Percentiles rank a stretch among this genome's conserved stretches.
These are phyloP conservation scores for Amaurobius ferox DNA, from an alignment of 2,888 invertebrate genomes.

Conservation along the genomic window DNA sequence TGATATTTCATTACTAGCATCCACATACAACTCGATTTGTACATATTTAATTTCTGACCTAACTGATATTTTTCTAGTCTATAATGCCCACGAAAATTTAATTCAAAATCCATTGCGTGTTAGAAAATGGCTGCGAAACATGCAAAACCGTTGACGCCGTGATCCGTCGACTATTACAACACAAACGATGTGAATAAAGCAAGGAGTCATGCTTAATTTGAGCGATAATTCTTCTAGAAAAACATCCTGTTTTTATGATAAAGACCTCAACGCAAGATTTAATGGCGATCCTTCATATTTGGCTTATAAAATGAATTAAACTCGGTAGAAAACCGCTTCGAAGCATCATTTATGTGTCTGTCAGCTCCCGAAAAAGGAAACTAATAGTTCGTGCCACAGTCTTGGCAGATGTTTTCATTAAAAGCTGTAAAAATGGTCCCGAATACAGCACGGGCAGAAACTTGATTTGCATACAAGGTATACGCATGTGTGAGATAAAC, in stretches of 20 bases:
- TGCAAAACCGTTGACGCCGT: background rate
- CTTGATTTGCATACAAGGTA: background rate
- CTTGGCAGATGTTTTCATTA: conserved; percentile 53
- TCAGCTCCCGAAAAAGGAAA: conserved; percentile 37
- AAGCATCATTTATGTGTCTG: conserved; percentile 49
- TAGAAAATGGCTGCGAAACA: background rate
- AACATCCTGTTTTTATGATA: conserved; percentile 51
- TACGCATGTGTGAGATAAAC: background rate
- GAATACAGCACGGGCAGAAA: background rate
- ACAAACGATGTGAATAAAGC: background rate
- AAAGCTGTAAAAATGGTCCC: conserved; percentile 22
- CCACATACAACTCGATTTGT: too few species aligned
- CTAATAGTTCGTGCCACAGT: conserved; percentile 28
- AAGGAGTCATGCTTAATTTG: conserved; percentile 33
- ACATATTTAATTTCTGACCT: background rate
- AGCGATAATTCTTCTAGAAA: conserved; percentile 19
- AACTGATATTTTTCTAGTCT: background rate
- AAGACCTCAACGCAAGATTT: conserved; percentile 35
- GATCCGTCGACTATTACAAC: background rate
- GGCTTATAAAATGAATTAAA: conserved; percentile 40
- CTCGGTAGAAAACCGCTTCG: conserved; percentile 16
- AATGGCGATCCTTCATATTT: conserved; percentile 23
- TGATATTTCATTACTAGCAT: too few species aligned
- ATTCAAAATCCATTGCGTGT: background rate
- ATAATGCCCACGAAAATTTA: background rate